Evolutionary conservation across 2,797 vertebrate species (phyloP), one percentile per base, ranked within the genome.

Genomic region (Lacerta bilineata): DNA sequence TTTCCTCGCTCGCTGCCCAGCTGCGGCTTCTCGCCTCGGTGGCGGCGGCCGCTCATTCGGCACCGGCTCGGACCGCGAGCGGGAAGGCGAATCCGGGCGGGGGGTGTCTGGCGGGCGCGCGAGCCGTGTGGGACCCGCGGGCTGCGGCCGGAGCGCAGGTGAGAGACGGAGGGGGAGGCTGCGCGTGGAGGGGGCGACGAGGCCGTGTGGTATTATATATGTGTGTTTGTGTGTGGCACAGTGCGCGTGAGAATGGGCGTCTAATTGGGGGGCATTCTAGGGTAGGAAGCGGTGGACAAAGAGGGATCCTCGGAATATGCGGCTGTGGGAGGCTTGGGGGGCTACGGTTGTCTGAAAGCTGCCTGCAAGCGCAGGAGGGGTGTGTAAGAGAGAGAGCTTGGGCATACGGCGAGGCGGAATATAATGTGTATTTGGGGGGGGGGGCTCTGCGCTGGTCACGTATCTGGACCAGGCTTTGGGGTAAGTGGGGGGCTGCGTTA

Each of bases 11-110:
- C 23, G 64, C 68, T 80, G 68, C 81, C 81, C 69, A 79, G 85
- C 68, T 84, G 85, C 85, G 76, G 89, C 81, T 74, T 64, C 36
- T 33, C 68, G 39, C 74, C 66, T 87, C 13, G 75, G 87, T 68
- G 61, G 84, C 75, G 75, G 74, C 87, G 43, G 43, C 43, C 74
- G 43, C 74, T 74, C 83, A 36, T 50, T 46, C 36, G 10, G 55
- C 74, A 15, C 85, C 27, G 80, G 85, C 75, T 90, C 5, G 25
- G 66, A 25, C 33, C 10, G 83, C 9, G 83, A 75, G 77, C 13
- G 68, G 68, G 15, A 15, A 43, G 13, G 81, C 17, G 23, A 46
- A 18, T 36, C 80, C n/a, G 75, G 85, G 71, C 80, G 84, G 36
- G 71, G 25, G 66, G 39, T 41, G 23, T 61, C 23, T 15, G 33